Evolutionary conservation across 2,797 vertebrate species (phyloP), one percentile per base, ranked within the genome.

Genomic region (Diglossa cyanea): DNA sequence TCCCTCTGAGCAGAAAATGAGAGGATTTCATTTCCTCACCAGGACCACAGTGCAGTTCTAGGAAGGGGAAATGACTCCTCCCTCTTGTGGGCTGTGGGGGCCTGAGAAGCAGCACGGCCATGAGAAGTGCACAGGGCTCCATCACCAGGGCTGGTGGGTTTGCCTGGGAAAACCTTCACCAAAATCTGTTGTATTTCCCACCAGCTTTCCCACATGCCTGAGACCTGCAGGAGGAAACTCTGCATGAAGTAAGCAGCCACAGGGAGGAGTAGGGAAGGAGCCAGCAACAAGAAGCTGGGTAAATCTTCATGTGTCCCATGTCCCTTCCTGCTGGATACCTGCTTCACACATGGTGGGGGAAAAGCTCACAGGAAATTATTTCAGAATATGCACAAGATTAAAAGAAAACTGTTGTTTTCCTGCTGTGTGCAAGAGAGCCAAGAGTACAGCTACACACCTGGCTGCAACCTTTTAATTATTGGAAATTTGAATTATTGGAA

Each of bases 221-320:
- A 85, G 60, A 10, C 37, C 25, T 26, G 8, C 51, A 61, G n/a
- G 23, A 66, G 31, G 39, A 53, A 67, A 63, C n/a, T 37, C 19
- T 62, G 2, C 1, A 0, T 16, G 12, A 9, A 1, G 8, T 12
- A 28, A 61, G 13, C 47, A 66, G 57, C 15, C 0, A 0, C 23
- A 20, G 11, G 33, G 25, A 92, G 20, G 10, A 18, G 17, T 51
- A 26, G 72, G 45, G n/a, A 88, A 63, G 39, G 13, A 74, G 17
- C 4, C n/a, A 65, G 31, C 26, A 61, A 47, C 5, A 58, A 51
- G 23, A 73, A 26, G 3, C 1, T 39, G 23, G 40, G n/a, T 45
- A 37, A 58, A 96, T 68, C 7, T 37, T 58, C 44, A 16, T 10
- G 26, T 23, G 13, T 40, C 45, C 30, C 4, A 0, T 26, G 10